Conservation (phyloP, 1,140 invertebrate species). For the Drosophila orena region DNA sequence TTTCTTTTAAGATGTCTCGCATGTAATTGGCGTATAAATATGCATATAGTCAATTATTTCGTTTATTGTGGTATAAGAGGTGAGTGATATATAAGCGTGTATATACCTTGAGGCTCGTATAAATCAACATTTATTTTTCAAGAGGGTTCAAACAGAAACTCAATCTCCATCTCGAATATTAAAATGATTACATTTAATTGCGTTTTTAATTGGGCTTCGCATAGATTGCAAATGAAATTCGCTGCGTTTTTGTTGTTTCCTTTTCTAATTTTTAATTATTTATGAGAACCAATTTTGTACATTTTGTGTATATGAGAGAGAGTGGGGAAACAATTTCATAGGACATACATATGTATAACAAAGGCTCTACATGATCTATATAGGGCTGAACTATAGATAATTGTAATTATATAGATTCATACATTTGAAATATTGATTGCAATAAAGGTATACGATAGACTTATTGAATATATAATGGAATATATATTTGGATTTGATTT, state of each 20-base stretch:
- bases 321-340: constrained; percentile 32
- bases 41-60: constrained; percentile 73
- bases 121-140: constrained; percentile 59
- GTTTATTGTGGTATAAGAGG: constrained; percentile 65
- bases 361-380: constrained; percentile 70
- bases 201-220: constrained; percentile 43
- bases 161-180: constrained; percentile 44
- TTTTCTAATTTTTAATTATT: constrained; percentile 59
- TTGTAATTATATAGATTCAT: constrained; percentile 54
- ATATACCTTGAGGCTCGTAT: constrained; percentile 53
- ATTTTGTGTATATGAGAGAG: constrained; percentile 52
- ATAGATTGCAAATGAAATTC: constrained; percentile 74
- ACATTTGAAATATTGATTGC: constrained; percentile 68
- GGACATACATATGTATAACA: constrained; percentile 55
- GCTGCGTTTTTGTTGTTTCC: constrained; percentile 58
- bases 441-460: constrained; percentile 76
- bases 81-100: constrained; percentile 51
- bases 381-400: constrained; percentile 54
- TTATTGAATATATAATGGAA: constrained; percentile 74
- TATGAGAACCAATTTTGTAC: constrained; percentile 82
- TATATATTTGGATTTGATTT: constrained; percentile 80
- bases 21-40: constrained; percentile 65
- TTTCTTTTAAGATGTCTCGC: constrained; percentile 51
- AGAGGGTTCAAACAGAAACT: constrained; percentile 50
- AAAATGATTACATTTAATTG: constrained; percentile 47